phyloP scores from a whole-genome alignment of 2,797 vertebrate genomes.

The Florisuga fusca region DNA sequence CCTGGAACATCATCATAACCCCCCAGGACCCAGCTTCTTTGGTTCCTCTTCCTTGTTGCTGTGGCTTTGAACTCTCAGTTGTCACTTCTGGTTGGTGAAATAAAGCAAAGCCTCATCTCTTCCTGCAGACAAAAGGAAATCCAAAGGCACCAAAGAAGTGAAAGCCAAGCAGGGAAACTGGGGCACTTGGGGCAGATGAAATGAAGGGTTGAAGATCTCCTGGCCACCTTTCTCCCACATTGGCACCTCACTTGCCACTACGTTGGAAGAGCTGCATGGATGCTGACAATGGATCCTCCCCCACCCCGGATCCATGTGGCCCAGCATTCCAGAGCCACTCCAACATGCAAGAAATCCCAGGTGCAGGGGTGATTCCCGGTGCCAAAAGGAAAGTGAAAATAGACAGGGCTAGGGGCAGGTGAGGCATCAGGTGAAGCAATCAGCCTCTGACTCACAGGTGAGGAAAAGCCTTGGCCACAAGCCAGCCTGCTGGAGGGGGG shows the following conservation, averaged over 20 bases:
- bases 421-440: not conserved
- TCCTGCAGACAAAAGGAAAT: not conserved
- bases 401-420: not conserved
- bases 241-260: not conserved
- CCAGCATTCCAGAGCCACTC: accelerated
- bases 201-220: not conserved
- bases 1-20: not conserved
- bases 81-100: not conserved
- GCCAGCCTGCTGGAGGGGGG: accelerated
- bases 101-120: not conserved
- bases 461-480: not conserved
- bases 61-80: not conserved
- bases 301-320: accelerated
- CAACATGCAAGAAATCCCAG: not conserved
- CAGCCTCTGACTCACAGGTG: accelerated
- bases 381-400: not conserved
- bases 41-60: not conserved
- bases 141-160: not conserved
- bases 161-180: accelerated
- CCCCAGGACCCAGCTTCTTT: not conserved
- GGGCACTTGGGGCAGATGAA: accelerated
- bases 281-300: not conserved
- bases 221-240: not conserved
- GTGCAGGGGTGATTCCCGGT: not conserved
- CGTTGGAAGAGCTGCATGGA: accelerated